These are phyloP conservation scores for Macrophya annulata DNA, from an alignment of 2,888 invertebrate genomes.

Conservation along the genomic window DNA sequence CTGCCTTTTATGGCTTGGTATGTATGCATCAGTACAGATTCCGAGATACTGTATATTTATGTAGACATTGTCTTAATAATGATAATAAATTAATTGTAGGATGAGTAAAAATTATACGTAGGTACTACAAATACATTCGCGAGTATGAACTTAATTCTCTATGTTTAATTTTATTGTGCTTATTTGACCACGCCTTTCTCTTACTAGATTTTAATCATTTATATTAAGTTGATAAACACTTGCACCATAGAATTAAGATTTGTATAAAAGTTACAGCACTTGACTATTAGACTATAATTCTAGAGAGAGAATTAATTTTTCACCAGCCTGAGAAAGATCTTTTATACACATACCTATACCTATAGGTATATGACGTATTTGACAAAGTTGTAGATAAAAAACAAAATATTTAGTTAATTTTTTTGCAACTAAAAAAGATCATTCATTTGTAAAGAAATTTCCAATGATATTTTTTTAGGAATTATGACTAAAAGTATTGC, in stretches of 20 bases:
- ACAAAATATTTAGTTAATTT: not conserved
- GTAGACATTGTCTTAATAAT: constrained; percentile 2
- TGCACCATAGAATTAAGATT: constrained; percentile 17
- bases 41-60: not conserved
- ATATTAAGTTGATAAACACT: not conserved
- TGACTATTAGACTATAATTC: not conserved
- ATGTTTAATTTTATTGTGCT: constrained; percentile 18
- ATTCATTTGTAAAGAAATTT: not conserved
- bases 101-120: not conserved
- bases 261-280: constrained; percentile 36
- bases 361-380: not conserved
- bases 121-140: constrained; percentile 12
- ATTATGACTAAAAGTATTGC: constrained; percentile 42
- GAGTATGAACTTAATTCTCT: not conserved
- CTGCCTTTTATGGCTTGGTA: constrained; percentile 3
- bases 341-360: not conserved
- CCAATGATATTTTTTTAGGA: not conserved
- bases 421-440: not conserved
- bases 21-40: constrained; percentile 7
- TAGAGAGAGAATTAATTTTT: not conserved
- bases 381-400: not conserved
- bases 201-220: constrained; percentile 12
- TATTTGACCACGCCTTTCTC: constrained; percentile 1
- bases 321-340: not conserved
- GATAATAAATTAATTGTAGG: not conserved